Evolutionary conservation across 1,140 invertebrate genomes (phyloP), one percentile per base, ranked within the genome.

Genomic region (Heliconius himera): DNA sequence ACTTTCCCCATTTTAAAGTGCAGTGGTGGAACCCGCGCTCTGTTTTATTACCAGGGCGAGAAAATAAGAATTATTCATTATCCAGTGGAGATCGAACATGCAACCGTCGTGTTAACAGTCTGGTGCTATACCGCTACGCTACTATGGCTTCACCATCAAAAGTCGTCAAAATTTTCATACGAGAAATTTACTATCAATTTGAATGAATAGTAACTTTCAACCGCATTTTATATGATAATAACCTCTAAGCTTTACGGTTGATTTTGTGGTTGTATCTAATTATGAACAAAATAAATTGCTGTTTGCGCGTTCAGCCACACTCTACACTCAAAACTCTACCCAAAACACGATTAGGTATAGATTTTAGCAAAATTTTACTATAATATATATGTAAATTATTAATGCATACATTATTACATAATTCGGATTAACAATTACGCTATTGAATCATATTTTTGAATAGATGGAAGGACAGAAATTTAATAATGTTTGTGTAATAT

Each of bases 241-340:
- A 66, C 60, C 60, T 66, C 60, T 66, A 66, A 66, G 60, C 60
- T 66, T 66, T 66, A 66, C 22, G 60, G 60, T 66, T 66, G 22
- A 66, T 66, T 66, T 66, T 66, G 60, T 66, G 60, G 26, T n/a
- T 66, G 1, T 29, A 66, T 66, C 9, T 66, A 66, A 66, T 66
- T 66, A 66, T 66, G 60, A 16, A 66, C 26, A 66, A 13, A 66
- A 22, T 66, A 66, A 66, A 66, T 66, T 29, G 60, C 9, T 66
- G 60, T 66, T 66, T 66, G 22, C 26, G 26, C 60, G 26, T 66
- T 66, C 60, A 66, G 26, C 60, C 60, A n/a, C 56, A 8, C 22
- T 60, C 60, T 29, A 4, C 11, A 29, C 60, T 11, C 60, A 16
- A 29, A 11, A 8, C 20, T 9, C 8, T 56, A 9, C 54, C 20